A percentile compares a stretch with the other conserved stretches of the same genome.
These are phyloP conservation scores for Notarius quadriscutis DNA, from an alignment of 2,113 vertebrate genomes.

Conservation along the genomic window DNA sequence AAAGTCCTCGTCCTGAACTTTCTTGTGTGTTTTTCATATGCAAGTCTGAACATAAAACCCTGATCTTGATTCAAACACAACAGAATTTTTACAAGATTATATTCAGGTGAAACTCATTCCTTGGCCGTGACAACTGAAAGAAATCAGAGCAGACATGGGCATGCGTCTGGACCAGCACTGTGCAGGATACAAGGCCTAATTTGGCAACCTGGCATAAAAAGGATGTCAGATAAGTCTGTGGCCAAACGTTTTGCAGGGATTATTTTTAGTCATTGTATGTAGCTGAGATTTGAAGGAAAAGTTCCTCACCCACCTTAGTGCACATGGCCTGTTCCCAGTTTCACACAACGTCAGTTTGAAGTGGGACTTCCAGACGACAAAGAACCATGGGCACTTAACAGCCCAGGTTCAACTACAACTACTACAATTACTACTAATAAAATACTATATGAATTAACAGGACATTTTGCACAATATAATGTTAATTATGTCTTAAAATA, in stretches of 20 bases:
- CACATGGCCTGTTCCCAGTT: slow-evolving; percentile 24
- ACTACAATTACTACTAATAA: not conserved
- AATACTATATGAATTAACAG: not conserved
- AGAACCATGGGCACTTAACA: slow-evolving; percentile 60
- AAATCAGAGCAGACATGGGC: slow-evolving; percentile 33
- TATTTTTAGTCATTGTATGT: slow-evolving; percentile 65
- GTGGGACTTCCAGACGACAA: slow-evolving; percentile 62
- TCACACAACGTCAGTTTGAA: slow-evolving; percentile 62
- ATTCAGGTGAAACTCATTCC: slow-evolving; percentile 35
- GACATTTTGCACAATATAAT: not conserved
- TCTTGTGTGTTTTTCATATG: slow-evolving; percentile 5
- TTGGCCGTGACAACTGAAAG: slow-evolving; percentile 28
- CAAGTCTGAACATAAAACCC: not conserved
- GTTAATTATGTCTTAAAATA: not conserved
- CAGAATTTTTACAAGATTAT: slow-evolving; percentile 12
- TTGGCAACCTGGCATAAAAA: slow-evolving; percentile 64
- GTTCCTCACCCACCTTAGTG: slow-evolving; percentile 44
- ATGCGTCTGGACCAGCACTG: slow-evolving; percentile 48
- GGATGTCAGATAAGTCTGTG: slow-evolving; percentile 64
- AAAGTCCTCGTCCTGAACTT: not conserved
- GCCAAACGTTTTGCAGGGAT: slow-evolving; percentile 46
- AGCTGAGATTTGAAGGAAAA: slow-evolving; percentile 55
- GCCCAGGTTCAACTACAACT: not conserved
- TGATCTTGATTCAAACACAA: slow-evolving; percentile 5
- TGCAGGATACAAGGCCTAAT: slow-evolving; percentile 58